Evolutionary conservation across 23 tunicate genomes (phyloP), one percentile per base, ranked within the genome.

Genomic region (Trididemnum clinides): DNA sequence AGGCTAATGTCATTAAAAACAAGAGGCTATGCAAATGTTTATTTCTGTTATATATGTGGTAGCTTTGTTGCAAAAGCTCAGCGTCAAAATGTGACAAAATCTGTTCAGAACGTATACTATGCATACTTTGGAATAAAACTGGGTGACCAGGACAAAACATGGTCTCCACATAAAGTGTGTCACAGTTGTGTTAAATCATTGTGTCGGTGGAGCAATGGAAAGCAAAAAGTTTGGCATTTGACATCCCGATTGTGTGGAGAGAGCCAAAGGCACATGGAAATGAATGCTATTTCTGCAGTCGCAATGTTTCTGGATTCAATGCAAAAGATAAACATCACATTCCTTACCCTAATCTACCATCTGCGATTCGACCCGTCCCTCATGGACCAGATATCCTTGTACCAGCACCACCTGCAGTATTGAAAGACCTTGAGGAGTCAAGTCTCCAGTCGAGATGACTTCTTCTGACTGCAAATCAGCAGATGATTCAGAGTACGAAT

Each of bases 121-220:
- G n/a, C n/a, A n/a, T n/a, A n/a, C n/a, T n/a, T n/a, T n/a, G n/a
- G n/a, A n/a, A n/a, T n/a, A n/a, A n/a, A n/a, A n/a, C n/a, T n/a
- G n/a, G n/a, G n/a, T n/a, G n/a, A n/a, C n/a, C n/a, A n/a, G n/a
- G n/a, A n/a, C n/a, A n/a, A n/a, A n/a, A n/a, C n/a, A 77, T 77
- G 69, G 82, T 69, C 82, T 34, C 66, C 82, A 33, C 82, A 77
- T 69, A 38, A 70, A 70, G 77, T 30, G 21, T 70, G 77, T 70
- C 38, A 12, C 21, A 33, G 19, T 23, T 33, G 5, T 62, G n/a
- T n/a, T n/a, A n/a, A n/a, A n/a, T n/a, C n/a, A n/a, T n/a, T n/a
- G n/a, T n/a, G n/a, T n/a, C n/a, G n/a, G n/a, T n/a, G n/a, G n/a
- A n/a, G n/a, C n/a, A n/a, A n/a, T n/a, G n/a, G n/a, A n/a, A n/a